phyloP scores from a whole-genome alignment of 2,797 vertebrate genomes.

The Cacajao melanocephalus region DNA sequence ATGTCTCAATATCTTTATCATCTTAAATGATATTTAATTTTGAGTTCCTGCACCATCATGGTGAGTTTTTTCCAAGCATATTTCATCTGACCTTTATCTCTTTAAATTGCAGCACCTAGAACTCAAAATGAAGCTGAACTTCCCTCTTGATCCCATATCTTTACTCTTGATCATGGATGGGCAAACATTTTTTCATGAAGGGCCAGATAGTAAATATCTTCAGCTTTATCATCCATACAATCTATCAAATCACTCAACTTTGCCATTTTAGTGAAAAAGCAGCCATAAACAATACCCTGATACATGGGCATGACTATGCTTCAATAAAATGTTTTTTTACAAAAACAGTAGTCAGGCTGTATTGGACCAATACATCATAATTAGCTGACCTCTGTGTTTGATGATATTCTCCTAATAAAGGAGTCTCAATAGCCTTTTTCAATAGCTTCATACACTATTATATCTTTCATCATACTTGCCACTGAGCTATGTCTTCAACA shows the following conservation, averaged over 20 bases:
- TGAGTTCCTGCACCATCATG: background rate
- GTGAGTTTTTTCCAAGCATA: background rate
- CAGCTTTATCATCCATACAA: background rate
- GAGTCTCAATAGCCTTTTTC: background rate
- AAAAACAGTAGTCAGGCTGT: background rate
- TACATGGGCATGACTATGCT: background rate
- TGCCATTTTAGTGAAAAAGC: background rate
- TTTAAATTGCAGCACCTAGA: background rate
- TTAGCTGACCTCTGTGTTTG: constrained; percentile 2
- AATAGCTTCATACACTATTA: background rate
- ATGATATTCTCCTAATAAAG: background rate
- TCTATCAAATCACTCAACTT: background rate
- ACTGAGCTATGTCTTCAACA: background rate
- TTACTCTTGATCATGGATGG: background rate
- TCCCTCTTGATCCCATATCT: background rate
- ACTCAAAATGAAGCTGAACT: background rate
- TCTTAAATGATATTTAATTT: background rate
- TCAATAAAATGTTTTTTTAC: background rate
- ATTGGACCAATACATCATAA: background rate
- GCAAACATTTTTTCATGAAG: background rate
- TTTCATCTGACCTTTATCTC: background rate
- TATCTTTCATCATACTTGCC: background rate
- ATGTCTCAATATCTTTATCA: background rate
- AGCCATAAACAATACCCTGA: background rate
- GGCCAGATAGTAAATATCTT: background rate